These are phyloP conservation scores for Vespertilio murinus DNA, from an alignment of 2,797 vertebrate species.

Conservation along the genomic window DNA sequence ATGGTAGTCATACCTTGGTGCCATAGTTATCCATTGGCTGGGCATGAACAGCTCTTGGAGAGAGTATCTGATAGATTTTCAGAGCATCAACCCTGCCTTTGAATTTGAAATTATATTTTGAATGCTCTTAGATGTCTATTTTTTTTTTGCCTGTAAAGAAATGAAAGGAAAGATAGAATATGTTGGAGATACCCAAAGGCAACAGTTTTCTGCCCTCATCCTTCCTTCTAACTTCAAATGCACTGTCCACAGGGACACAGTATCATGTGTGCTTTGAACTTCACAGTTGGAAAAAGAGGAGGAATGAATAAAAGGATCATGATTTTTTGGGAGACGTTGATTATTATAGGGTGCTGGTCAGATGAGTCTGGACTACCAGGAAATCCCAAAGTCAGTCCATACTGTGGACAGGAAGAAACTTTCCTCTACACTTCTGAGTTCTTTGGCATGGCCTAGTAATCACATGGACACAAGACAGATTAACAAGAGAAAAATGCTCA, in stretches of 20 bases:
- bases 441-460: neutral
- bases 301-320: too few species aligned
- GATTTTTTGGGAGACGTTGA: neutral
- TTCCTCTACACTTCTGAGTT: neutral
- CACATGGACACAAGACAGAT: neutral
- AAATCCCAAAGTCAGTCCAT: neutral
- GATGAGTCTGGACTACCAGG: neutral
- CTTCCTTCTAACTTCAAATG: neutral
- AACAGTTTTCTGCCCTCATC: neutral
- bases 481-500: neutral
- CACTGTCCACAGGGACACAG: neutral
- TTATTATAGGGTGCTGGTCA: accelerated
- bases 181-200: slow-evolving; percentile 45
- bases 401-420: neutral
- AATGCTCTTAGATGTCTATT: slow-evolving; percentile 60
- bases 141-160: slow-evolving; percentile 30
- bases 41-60: neutral
- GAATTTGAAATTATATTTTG: slow-evolving; percentile 70
- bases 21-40: neutral
- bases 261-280: neutral
- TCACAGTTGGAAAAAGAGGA: neutral
- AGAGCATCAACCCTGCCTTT: slow-evolving; percentile 51
- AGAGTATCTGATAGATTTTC: slow-evolving; percentile 12
- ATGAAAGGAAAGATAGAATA: slow-evolving; percentile 18
- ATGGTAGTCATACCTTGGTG: accelerated